Percentiles rank a stretch among this genome's conserved stretches.
Conservation (phyloP, 1,140 invertebrate species). For the Dolichoris vasculosae region DNA sequence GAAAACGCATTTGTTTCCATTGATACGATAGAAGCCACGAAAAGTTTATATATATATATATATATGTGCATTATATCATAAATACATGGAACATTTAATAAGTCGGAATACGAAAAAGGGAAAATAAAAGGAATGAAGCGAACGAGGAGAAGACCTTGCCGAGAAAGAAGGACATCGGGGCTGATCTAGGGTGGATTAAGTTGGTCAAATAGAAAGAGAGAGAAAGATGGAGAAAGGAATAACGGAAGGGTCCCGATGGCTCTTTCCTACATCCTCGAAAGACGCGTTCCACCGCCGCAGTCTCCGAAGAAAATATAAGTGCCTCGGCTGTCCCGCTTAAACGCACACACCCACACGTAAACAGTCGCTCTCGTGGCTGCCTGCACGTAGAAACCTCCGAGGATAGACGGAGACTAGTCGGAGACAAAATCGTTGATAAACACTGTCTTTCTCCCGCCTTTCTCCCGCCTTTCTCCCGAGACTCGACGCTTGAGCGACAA, state of each 20-base stretch:
- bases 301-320: background rate
- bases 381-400: background rate
- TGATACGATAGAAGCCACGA: background rate
- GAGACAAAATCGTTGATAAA: constrained; percentile 35
- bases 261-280: background rate
- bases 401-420: background rate
- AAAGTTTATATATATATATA: background rate
- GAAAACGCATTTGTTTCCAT: too few relatives aligned
- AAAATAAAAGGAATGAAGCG: background rate
- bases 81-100: background rate
- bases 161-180: constrained; percentile 48
- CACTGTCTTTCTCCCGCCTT: background rate
- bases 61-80: background rate
- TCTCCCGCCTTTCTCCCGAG: background rate
- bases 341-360: background rate
- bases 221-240: background rate
- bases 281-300: background rate
- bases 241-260: background rate
- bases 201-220: constrained; percentile 51
- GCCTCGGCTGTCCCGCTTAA: background rate
- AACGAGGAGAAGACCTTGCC: constrained; percentile 27
- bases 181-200: constrained; percentile 61
- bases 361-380: too few relatives aligned
- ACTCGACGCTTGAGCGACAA: background rate
- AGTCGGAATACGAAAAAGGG: background rate